Evolutionary conservation across 2,888 invertebrate genomes (phyloP), one percentile per base, ranked within the genome.

Genomic region (Lepeophtheirus nordmannii): DNA sequence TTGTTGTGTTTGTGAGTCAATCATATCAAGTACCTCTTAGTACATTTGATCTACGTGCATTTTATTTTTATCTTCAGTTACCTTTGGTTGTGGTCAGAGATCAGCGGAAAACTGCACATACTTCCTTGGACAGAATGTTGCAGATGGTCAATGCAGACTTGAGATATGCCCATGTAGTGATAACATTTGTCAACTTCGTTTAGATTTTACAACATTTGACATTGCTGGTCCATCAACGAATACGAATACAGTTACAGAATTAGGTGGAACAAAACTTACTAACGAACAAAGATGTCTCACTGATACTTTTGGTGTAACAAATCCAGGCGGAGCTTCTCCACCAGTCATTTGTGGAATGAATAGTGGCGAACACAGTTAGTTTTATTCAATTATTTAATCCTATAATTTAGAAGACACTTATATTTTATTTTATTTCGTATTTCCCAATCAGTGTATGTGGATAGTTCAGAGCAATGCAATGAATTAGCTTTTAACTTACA

Each of bases 321-420:
- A 22, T 11, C 56, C 46, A 38, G 60, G 60, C 10, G 37, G 37
- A 20, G 14, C n/a, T 22, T n/a, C 10, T 20, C 23, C 38, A 22
- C 63, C 63, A 14, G 56, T 53, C 9, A 63, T 63, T n/a, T 63
- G 63, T 8, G 63, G 63, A 10, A 30, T 53, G 20, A 63, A 62
- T 37, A 56, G 20, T 12, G 63, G 63, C 14, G 56, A 53, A 23
- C 63, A 63, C 22, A 53, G 62, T 62, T 39, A n/a, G 20, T 17
- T 23, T 30, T 37, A 30, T 38, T 12, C 37, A 7, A 1, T 37
- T 12, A 1, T n/a, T 30, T 61, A 7, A 3, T 23, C 30, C 30
- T 37, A 20, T 30, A 60, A 46, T 20, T 17, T 10, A n/a, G n/a
- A n/a, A 11, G 10, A 10, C 10, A 10, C 20, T 58, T 58, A 10